Evolutionary conservation across 2,113 vertebrate species (phyloP).

Genomic region (Anser brachyrhynchus): DNA sequence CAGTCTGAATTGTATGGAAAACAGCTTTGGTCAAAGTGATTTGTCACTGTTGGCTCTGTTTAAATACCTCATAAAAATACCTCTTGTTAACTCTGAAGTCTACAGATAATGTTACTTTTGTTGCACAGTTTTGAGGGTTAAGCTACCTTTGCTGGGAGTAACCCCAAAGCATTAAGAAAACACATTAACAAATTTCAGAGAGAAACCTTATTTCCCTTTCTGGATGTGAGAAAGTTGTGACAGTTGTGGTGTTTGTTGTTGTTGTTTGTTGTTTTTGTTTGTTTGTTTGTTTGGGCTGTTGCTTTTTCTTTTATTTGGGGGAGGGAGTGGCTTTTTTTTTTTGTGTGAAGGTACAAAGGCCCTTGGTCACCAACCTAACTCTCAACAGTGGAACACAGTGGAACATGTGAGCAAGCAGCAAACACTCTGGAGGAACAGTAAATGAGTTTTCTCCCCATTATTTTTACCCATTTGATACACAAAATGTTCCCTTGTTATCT

Average conservation of each 20-base stretch:
- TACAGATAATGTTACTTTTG: background rate
- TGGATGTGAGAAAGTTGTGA: background rate
- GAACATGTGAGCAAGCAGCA: background rate
- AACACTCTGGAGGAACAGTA: background rate
- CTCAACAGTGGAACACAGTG: background rate
- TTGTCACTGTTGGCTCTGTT: background rate
- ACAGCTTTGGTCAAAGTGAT: background rate
- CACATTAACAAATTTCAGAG: background rate
- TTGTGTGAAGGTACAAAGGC: background rate
- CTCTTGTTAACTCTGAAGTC: background rate
- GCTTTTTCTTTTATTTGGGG: too few species aligned
- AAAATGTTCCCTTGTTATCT: background rate
- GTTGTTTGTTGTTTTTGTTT: background rate
- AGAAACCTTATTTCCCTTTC: background rate
- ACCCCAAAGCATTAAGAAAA: background rate
- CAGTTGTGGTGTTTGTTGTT: too few species aligned
- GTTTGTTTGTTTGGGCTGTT: background rate
- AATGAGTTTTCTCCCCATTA: background rate
- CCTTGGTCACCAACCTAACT: background rate
- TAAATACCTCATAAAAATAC: background rate
- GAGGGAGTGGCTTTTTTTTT: fast-evolving
- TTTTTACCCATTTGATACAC: background rate
- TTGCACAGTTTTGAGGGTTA: background rate
- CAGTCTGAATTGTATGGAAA: background rate
- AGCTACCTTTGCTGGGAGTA: background rate